Conservation (phyloP, 1,140 invertebrate genomes). For the Aricia agestis region DNA sequence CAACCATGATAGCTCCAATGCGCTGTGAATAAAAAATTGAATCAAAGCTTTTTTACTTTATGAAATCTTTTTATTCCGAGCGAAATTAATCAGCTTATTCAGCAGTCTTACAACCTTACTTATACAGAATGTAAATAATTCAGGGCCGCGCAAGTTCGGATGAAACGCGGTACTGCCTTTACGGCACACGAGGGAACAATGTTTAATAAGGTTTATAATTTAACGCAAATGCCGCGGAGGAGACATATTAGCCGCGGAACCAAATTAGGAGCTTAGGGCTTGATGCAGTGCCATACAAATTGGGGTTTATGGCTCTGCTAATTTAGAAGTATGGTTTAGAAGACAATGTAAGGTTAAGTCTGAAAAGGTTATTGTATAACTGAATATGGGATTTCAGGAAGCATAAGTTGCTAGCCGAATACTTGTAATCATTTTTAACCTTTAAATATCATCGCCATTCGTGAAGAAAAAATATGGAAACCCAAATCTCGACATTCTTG, state of each 20-base stretch:
- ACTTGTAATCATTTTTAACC: too few species aligned
- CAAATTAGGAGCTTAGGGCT: conserved; percentile 39
- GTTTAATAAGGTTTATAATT: conserved; percentile 66
- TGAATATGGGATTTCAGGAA: too few species aligned
- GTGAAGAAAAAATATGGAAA: too few species aligned
- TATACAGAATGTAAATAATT: conserved; percentile 42
- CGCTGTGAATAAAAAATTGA: not conserved
- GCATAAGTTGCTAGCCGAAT: too few species aligned
- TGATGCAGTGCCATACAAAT: conserved; percentile 1
- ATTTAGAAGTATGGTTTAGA: conserved; percentile 4
- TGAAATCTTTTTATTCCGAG: not conserved
- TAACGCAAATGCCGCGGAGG: conserved; percentile 46
- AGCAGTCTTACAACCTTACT: not conserved
- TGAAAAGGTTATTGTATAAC: too few species aligned
- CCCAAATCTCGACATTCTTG: too few species aligned
- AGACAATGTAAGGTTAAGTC: not conserved
- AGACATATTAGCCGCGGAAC: conserved; percentile 49
- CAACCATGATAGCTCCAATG: not conserved
- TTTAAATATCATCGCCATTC: too few species aligned
- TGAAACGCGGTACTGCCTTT: conserved; percentile 39
- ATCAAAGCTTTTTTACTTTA: not conserved
- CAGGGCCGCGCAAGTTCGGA: conserved; percentile 32
- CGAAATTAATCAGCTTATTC: conserved; percentile 11
- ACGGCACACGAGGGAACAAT: conserved; percentile 59
- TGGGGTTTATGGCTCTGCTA: conserved; percentile 3